Evolutionary conservation across 2,113 vertebrate genomes (phyloP).

Genomic region (Chauna torquata): DNA sequence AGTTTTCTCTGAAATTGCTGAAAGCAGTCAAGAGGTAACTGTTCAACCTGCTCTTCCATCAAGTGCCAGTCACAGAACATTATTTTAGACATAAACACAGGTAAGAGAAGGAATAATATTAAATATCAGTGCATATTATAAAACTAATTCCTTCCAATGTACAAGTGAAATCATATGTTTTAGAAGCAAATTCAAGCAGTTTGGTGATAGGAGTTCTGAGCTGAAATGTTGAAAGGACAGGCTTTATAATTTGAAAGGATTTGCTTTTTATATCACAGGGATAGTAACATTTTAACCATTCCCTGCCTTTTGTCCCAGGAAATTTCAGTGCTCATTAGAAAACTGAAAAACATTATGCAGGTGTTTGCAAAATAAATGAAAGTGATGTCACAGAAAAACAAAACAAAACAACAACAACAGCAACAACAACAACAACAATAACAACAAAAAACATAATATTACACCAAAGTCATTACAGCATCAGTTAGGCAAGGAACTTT

Average conservation of each 20-base stretch:
- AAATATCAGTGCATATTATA: conserved; percentile 51
- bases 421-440: too few relatives aligned
- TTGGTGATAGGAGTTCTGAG: conserved; percentile 40
- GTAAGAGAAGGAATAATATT: conserved; percentile 58
- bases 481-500: conserved; percentile 11
- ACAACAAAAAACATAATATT: conserved; percentile 16
- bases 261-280: conserved; percentile 33
- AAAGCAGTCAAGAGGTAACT: conserved; percentile 32
- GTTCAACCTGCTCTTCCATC: conserved; percentile 47
- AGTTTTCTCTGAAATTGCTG: conserved; percentile 54
- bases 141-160: conserved; percentile 45
- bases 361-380: conserved; percentile 53
- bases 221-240: conserved; percentile 66
- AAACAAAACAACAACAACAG: too few relatives aligned
- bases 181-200: conserved; percentile 37
- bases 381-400: too few relatives aligned
- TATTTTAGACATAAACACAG: conserved; percentile 60
- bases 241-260: conserved; percentile 58
- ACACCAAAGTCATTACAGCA: conserved; percentile 16
- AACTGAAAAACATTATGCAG: conserved; percentile 38
- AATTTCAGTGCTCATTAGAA: conserved; percentile 58
- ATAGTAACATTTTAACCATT: conserved; percentile 32
- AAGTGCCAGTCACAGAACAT: conserved; percentile 13
- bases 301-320: not conserved
- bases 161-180: conserved; percentile 34